Percentiles rank a stretch among this genome's conserved stretches.
Evolutionary conservation across 2,888 invertebrate species (phyloP).

Genomic region (Limnephilus marmoratus): DNA sequence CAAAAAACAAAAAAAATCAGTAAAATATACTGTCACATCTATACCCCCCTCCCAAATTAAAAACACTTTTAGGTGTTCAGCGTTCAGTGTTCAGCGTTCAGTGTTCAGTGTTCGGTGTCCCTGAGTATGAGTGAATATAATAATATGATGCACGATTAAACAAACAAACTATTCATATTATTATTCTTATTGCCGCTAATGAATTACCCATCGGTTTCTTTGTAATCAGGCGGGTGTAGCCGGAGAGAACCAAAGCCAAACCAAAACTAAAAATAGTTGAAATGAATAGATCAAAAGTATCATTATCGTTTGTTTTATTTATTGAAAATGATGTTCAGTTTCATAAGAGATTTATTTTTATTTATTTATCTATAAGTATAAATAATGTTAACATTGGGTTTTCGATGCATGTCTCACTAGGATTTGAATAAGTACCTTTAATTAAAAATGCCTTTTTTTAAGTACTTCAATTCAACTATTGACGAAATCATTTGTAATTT

Average conservation of each 20-base stretch:
- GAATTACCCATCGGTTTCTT: slow-evolving; percentile 62
- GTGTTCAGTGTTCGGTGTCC: not conserved
- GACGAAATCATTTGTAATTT: too few relatives aligned
- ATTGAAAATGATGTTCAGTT: not conserved
- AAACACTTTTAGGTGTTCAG: too few relatives aligned
- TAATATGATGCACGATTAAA: slow-evolving; percentile 66
- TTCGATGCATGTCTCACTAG: too few relatives aligned
- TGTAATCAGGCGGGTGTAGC: slow-evolving; percentile 29
- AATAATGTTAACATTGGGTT: too few relatives aligned
- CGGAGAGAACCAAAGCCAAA: not conserved
- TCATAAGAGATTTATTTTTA: not conserved
- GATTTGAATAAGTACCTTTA: too few relatives aligned
- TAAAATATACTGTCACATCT: too few relatives aligned
- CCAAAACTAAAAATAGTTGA: not conserved
- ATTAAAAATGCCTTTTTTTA: too few relatives aligned
- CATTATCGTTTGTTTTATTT: not conserved
- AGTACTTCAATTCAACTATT: not conserved
- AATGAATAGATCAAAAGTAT: not conserved
- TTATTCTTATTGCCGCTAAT: slow-evolving; percentile 57
- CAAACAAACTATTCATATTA: slow-evolving; percentile 66
- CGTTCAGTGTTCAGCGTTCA: too few relatives aligned
- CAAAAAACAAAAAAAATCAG: too few relatives aligned
- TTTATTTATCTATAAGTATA: too few relatives aligned
- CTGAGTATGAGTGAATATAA: slow-evolving; percentile 62
- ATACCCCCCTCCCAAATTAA: too few relatives aligned